Percentiles rank a stretch among this genome's conserved stretches.
Conservation (phyloP, 2,797 vertebrate species). For the Gymnopithys bicolor region DNA sequence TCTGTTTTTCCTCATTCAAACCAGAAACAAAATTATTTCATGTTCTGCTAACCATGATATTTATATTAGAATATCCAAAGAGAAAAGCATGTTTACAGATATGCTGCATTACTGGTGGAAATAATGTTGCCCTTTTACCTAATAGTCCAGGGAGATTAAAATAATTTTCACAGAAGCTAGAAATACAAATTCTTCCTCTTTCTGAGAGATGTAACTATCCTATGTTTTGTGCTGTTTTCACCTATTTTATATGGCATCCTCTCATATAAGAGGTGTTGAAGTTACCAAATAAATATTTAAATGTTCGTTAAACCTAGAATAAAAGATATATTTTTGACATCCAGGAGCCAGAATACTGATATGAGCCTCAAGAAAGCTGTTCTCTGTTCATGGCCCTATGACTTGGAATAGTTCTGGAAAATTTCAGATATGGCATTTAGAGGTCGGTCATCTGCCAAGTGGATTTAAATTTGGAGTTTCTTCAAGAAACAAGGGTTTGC, state of each 20-base stretch:
- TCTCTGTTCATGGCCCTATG: neutral
- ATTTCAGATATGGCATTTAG: neutral
- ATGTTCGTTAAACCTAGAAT: neutral
- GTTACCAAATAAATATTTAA: neutral
- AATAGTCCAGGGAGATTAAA: neutral
- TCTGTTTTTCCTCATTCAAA: constrained; percentile 17
- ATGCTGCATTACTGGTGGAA: neutral
- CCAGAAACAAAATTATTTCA: constrained; percentile 26
- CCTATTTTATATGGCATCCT: neutral
- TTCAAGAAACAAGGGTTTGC: neutral
- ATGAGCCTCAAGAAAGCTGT: neutral
- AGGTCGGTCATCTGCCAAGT: neutral
- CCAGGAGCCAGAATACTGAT: neutral
- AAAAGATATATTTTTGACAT: neutral
- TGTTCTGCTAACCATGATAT: neutral
- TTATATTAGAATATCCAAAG: neutral
- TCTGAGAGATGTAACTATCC: neutral
- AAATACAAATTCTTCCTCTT: neutral
- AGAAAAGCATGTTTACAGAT: neutral
- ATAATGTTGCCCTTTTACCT: neutral
- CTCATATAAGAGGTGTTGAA: neutral
- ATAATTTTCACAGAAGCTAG: neutral
- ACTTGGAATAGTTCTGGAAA: neutral
- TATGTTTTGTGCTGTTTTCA: rapidly evolving
- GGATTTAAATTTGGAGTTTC: neutral